phyloP scores from a whole-genome alignment of 2,888 invertebrate species.

The Caenorhabditis becei region DNA sequence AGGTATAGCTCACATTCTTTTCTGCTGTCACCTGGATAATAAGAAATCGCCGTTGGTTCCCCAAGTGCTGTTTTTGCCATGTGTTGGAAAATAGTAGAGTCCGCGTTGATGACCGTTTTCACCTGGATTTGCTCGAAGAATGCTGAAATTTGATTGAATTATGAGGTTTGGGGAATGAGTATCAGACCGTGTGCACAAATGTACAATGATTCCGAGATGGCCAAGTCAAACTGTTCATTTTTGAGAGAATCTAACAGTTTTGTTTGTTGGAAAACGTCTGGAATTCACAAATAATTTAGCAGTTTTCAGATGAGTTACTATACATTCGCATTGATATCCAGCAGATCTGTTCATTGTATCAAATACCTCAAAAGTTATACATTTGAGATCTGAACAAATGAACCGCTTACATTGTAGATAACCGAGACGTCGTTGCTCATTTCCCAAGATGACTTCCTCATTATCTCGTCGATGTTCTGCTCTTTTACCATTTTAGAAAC shows the following conservation, averaged over 20 bases:
- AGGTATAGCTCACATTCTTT: too few species aligned
- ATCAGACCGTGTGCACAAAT: conserved; percentile 42
- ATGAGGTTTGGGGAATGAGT: too few species aligned
- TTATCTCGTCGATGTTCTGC: conserved; percentile 6
- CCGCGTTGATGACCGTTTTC: conserved; percentile 45
- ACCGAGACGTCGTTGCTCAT: conserved; percentile 15
- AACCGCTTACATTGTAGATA: too few species aligned
- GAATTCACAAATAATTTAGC: conserved; percentile 13
- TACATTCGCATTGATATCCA: conserved; percentile 48
- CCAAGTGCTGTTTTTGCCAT: conserved; percentile 16
- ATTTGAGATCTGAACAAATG: too few species aligned
- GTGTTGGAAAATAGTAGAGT: conserved; percentile 33
- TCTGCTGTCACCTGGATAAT: too few species aligned
- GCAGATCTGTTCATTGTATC: conserved; percentile 17
- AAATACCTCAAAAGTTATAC: too few species aligned
- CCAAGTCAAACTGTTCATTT: conserved; percentile 53
- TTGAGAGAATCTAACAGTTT: conserved; percentile 30
- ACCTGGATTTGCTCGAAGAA: conserved; percentile 49
- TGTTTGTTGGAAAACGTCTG: conserved; percentile 36
- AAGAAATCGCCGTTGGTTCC: conserved; percentile 19
- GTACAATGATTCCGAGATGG: conserved; percentile 40
- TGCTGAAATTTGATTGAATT: conserved; percentile 37
- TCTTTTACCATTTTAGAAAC: conserved; percentile 10
- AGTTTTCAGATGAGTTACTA: background rate
- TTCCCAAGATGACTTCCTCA: conserved; percentile 31